Evolutionary conservation across 2,888 invertebrate genomes (phyloP).

Genomic region (Campoplex capitator): DNA sequence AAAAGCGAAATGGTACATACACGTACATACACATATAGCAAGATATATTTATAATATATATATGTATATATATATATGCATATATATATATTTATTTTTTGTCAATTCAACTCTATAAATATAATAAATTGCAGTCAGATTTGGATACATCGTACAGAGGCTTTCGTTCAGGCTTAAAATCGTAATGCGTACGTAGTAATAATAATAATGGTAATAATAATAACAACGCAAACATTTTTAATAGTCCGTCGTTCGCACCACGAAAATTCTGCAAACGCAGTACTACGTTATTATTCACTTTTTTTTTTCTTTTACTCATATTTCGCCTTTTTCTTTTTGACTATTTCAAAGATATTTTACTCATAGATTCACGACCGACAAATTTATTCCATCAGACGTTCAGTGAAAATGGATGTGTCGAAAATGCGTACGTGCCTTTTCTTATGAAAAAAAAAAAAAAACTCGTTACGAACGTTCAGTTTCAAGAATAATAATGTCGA

Average conservation of each 20-base stretch:
- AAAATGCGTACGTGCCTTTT: not conserved
- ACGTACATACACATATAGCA: slow-evolving; percentile 20
- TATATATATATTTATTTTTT: slow-evolving; percentile 43
- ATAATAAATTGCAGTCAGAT: slow-evolving; percentile 66
- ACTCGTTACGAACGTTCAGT: not conserved
- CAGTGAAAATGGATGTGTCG: not conserved
- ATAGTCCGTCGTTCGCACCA: slow-evolving; percentile 62
- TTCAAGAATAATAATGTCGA: not conserved
- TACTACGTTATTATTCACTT: slow-evolving; percentile 26
- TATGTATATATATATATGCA: slow-evolving; percentile 32
- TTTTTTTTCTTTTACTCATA: not conserved
- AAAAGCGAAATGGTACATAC: slow-evolving; percentile 30
- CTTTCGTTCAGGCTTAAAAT: slow-evolving; percentile 48
- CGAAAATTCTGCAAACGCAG: slow-evolving; percentile 53
- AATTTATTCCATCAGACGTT: not conserved
- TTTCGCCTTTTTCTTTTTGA: not conserved
- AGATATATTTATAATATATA: slow-evolving; percentile 25
- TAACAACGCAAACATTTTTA: slow-evolving; percentile 42
- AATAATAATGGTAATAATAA: slow-evolving; percentile 38
- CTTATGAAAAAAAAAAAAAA: not conserved
- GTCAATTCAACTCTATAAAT: slow-evolving; percentile 70
- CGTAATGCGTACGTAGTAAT: slow-evolving; percentile 32
- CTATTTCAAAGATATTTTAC: not conserved
- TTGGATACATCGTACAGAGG: slow-evolving; percentile 63
- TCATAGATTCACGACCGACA: not conserved